Conservation (phyloP, 1,140 invertebrate genomes). For the Drosophila oshimai region DNA sequence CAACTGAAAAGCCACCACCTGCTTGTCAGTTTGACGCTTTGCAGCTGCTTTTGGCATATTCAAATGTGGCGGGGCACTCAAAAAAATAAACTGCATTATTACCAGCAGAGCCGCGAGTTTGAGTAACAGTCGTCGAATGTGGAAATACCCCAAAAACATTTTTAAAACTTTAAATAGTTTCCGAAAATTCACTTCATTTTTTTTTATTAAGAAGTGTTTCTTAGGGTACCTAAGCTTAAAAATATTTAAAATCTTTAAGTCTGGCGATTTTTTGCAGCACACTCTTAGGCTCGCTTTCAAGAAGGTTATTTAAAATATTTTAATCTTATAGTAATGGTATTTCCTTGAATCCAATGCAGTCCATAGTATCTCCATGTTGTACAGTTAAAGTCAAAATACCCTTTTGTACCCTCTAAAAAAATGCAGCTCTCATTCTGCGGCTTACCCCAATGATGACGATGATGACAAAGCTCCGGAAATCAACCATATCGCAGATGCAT, state of each 20-base stretch:
- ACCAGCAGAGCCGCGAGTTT: neutral
- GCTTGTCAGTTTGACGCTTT: constrained; percentile 22
- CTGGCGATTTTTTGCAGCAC: too few species aligned
- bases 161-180: too few species aligned
- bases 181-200: too few species aligned
- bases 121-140: neutral
- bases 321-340: too few species aligned
- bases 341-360: too few species aligned
- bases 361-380: neutral
- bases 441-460: neutral
- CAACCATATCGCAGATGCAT: constrained; percentile 23
- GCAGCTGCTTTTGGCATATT: constrained; percentile 61
- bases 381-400: neutral
- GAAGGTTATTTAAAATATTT: too few species aligned
- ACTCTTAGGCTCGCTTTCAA: too few species aligned
- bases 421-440: neutral
- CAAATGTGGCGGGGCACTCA: constrained; percentile 40
- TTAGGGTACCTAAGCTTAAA: too few species aligned
- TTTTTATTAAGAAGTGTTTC: too few species aligned
- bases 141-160: neutral
- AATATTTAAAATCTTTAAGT: too few species aligned
- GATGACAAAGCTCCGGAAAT: constrained; percentile 37
- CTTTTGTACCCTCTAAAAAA: neutral
- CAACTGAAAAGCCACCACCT: neutral
- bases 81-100: constrained; percentile 24